A percentile compares a stretch with the other conserved stretches of the same genome.
phyloP scores from a whole-genome alignment of 2,797 vertebrate genomes.

The Spinus pinus region DNA sequence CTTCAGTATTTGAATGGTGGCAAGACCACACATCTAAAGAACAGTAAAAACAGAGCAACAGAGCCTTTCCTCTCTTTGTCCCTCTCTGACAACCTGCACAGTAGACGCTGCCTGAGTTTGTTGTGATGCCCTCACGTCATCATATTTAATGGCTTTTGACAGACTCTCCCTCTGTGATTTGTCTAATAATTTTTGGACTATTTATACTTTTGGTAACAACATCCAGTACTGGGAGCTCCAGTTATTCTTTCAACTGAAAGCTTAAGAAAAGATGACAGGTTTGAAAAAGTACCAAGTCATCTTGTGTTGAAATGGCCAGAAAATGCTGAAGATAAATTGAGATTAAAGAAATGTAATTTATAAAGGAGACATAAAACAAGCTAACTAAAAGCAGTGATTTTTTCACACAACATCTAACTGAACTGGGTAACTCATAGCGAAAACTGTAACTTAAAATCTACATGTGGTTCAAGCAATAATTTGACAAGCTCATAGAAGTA shows the following conservation, averaged over 20 bases:
- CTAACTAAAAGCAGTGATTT: fast-evolving
- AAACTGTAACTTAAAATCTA: not conserved
- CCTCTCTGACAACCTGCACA: not conserved
- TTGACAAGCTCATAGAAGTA: not conserved
- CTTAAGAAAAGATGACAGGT: not conserved
- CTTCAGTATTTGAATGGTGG: not conserved
- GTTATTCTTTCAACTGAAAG: not conserved
- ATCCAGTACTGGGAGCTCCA: not conserved
- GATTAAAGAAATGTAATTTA: not conserved
- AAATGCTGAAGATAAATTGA: not conserved
- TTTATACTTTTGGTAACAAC: not conserved
- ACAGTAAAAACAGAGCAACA: not conserved
- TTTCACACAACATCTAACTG: not conserved
- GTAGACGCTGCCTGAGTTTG: not conserved
- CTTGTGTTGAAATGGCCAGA: not conserved
- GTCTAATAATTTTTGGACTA: not conserved
- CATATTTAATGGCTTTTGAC: not conserved
- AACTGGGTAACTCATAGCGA: not conserved
- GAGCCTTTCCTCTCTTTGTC: not conserved
- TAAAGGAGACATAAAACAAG: not conserved
- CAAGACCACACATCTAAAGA: not conserved
- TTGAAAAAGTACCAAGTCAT: not conserved
- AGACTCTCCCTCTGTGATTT: not conserved
- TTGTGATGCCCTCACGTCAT: not conserved
- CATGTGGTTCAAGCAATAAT: not conserved